phyloP scores from a whole-genome alignment of 2,797 vertebrate genomes.

The Ataeniobius toweri region DNA sequence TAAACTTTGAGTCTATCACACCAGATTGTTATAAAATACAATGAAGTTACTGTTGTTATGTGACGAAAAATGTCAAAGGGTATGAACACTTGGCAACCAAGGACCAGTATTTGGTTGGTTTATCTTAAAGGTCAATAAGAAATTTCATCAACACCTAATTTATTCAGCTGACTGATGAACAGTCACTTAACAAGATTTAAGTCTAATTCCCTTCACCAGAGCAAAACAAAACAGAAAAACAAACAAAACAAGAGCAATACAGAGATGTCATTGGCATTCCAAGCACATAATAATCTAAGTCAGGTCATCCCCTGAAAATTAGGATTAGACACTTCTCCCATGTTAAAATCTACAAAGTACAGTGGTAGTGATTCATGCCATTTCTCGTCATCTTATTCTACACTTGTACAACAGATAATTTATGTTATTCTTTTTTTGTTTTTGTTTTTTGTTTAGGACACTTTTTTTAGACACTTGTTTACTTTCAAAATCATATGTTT shows the following conservation, averaged over 20 bases:
- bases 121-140: neutral
- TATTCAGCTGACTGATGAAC: conserved; percentile 28
- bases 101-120: neutral
- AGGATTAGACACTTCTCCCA: conserved; percentile 20
- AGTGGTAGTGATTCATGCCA: conserved; percentile 48
- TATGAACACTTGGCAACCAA: neutral
- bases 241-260: conserved; percentile 17
- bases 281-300: conserved; percentile 32
- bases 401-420: conserved; percentile 29
- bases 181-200: conserved; percentile 48
- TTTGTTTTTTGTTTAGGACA: conserved; percentile 18
- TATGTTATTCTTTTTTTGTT: neutral
- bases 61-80: neutral
- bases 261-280: conserved; percentile 58
- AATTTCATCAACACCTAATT: neutral
- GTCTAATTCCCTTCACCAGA: conserved; percentile 60
- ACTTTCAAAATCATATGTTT: conserved; percentile 31
- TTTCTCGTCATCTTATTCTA: conserved; percentile 42
- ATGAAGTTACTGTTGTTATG: neutral
- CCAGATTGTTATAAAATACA: neutral
- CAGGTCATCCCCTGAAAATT: conserved; percentile 36
- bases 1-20: neutral
- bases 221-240: conserved; percentile 32
- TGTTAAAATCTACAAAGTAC: conserved; percentile 33
- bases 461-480: conserved; percentile 11